Conservation (phyloP, 2,797 vertebrate genomes). For the Clamator glandarius region DNA sequence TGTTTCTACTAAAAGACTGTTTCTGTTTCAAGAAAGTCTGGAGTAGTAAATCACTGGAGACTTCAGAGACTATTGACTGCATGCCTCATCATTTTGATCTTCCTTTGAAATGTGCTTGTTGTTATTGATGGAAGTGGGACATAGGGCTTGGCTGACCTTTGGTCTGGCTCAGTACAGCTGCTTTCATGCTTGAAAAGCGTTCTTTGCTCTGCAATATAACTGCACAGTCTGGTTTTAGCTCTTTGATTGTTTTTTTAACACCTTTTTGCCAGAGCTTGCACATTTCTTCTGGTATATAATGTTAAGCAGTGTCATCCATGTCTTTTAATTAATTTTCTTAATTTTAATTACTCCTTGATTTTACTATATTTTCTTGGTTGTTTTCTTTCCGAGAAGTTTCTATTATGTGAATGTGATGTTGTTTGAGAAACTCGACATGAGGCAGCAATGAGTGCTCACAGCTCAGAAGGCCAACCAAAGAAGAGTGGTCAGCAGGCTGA, state of each 20-base stretch:
- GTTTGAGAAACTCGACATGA: neutral
- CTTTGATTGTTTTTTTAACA: neutral
- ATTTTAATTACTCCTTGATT: neutral
- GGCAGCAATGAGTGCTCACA: too few species aligned
- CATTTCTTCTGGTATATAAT: neutral
- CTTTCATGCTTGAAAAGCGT: neutral
- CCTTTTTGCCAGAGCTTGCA: neutral
- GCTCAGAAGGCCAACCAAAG: too few species aligned
- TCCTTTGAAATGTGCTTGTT: neutral
- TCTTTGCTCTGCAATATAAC: neutral
- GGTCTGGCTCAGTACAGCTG: neutral
- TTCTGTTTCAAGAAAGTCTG: neutral
- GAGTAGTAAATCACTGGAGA: neutral
- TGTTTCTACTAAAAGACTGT: neutral
- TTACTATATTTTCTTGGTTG: neutral
- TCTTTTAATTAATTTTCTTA: neutral
- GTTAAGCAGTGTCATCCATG: neutral
- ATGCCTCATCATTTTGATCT: neutral
- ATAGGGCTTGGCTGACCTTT: neutral
- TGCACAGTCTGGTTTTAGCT: neutral
- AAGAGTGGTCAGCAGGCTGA: too few species aligned
- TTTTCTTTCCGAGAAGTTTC: neutral
- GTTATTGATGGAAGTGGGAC: neutral
- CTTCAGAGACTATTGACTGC: neutral
- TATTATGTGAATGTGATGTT: neutral